phyloP scores from a whole-genome alignment of 1,140 invertebrate genomes.

The Neuroterus valhalla region DNA sequence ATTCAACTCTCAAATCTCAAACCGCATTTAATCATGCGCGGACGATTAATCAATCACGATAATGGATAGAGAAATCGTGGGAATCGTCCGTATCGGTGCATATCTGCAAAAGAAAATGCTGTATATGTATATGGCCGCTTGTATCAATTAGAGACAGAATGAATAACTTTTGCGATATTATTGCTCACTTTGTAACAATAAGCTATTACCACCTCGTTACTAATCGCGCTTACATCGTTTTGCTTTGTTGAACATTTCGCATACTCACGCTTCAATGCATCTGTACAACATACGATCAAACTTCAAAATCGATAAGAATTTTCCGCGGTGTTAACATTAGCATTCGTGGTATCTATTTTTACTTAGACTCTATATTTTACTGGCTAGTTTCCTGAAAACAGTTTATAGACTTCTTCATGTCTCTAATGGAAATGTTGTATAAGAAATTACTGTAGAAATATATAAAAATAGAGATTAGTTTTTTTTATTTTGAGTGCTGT shows the following conservation, averaged over 20 bases:
- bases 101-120: not conserved
- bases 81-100: conserved; percentile 47
- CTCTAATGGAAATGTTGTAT: not conserved
- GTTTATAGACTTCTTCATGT: not conserved
- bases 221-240: conserved; percentile 23
- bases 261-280: conserved; percentile 24
- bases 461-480: too few relatives aligned
- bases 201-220: conserved; percentile 24
- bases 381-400: not conserved
- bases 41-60: conserved; percentile 60
- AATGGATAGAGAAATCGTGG: conserved; percentile 63
- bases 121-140: conserved; percentile 1
- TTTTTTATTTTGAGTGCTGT: too few relatives aligned
- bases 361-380: not conserved
- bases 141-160: conserved; percentile 22
- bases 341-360: not conserved
- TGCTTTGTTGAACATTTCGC: conserved; percentile 27
- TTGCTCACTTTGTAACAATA: conserved; percentile 25
- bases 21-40: conserved; percentile 48
- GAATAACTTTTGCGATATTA: conserved; percentile 15
- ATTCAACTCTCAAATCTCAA: conserved; percentile 45
- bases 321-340: conserved; percentile 14
- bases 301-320: conserved; percentile 22
- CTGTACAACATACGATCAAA: conserved; percentile 7
- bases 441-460: too few relatives aligned